Conservation (phyloP, 1,140 invertebrate genomes). For the Nebria ingens region DNA sequence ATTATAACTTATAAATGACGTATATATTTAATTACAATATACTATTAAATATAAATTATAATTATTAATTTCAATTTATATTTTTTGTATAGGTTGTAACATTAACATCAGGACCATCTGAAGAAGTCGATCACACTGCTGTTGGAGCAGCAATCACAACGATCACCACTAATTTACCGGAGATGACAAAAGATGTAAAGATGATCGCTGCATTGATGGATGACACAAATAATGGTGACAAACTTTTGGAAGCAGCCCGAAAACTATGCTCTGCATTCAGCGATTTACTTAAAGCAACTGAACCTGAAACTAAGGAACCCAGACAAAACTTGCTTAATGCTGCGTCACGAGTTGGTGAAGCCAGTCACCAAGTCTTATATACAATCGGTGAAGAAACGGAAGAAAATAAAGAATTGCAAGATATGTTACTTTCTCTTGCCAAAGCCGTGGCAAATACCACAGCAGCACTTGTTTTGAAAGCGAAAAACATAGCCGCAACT, state of each 20-base stretch:
- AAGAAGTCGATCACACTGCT: constrained; percentile 86
- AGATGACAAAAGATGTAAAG: constrained; percentile 89
- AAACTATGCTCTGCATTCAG: constrained; percentile 89
- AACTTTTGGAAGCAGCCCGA: constrained; percentile 82
- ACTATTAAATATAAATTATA: too few relatives aligned
- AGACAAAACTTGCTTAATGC: constrained; percentile 88
- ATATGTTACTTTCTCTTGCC: constrained; percentile 79
- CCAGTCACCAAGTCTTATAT: constrained; percentile 85
- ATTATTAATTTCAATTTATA: too few relatives aligned
- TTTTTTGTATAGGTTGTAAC: constrained; percentile 65
- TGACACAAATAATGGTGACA: constrained; percentile 65
- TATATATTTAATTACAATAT: too few relatives aligned
- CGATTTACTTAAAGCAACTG: constrained; percentile 86
- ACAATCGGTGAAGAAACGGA: constrained; percentile 88
- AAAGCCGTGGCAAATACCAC: constrained; percentile 97
- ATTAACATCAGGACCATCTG: constrained; percentile 69
- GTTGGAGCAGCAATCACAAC: constrained; percentile 95
- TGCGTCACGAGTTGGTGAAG: constrained; percentile 90
- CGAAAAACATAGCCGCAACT: constrained; percentile 85
- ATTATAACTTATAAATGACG: too few relatives aligned
- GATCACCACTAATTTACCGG: constrained; percentile 91
- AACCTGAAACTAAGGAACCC: constrained; percentile 87
- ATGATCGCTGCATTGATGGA: constrained; percentile 94
- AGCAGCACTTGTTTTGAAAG: constrained; percentile 86
- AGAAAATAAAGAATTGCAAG: constrained; percentile 64